Conservation (phyloP, 2,113 vertebrate genomes). For the Erinaceus europaeus region DNA sequence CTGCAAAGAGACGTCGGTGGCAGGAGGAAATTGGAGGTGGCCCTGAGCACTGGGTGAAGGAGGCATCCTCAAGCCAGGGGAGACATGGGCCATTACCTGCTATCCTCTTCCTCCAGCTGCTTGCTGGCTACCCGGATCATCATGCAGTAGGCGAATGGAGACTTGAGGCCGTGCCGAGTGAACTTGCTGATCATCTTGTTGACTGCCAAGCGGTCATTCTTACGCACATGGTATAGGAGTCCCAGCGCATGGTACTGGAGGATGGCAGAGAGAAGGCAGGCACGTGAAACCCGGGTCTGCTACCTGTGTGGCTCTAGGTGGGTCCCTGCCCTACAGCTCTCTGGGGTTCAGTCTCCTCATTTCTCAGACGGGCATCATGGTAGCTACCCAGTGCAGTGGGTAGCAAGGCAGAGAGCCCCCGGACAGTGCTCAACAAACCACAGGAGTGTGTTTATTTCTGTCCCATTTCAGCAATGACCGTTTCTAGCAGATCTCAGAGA, state of each 20-base stretch:
- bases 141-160: conserved; percentile 88
- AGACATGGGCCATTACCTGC: conserved; percentile 74
- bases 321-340: background rate
- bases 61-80: background rate
- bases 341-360: background rate
- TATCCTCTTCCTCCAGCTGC: conserved; percentile 86
- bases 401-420: too few relatives aligned
- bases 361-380: background rate
- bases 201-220: conserved; percentile 86
- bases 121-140: conserved; percentile 88
- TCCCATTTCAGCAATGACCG: background rate
- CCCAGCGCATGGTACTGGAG: conserved; percentile 86
- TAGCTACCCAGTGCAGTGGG: too few relatives aligned
- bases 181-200: conserved; percentile 90
- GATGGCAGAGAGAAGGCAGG: background rate
- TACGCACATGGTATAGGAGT: conserved; percentile 87
- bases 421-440: background rate
- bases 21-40: background rate
- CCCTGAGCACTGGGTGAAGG: background rate
- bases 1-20: conserved; percentile 58
- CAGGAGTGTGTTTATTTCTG: accelerated
- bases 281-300: background rate
- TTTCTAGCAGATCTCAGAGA: background rate
- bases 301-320: accelerated
- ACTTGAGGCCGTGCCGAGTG: conserved; percentile 85